phyloP scores from a whole-genome alignment of 2,113 vertebrate species.

The Ptyas mucosa region DNA sequence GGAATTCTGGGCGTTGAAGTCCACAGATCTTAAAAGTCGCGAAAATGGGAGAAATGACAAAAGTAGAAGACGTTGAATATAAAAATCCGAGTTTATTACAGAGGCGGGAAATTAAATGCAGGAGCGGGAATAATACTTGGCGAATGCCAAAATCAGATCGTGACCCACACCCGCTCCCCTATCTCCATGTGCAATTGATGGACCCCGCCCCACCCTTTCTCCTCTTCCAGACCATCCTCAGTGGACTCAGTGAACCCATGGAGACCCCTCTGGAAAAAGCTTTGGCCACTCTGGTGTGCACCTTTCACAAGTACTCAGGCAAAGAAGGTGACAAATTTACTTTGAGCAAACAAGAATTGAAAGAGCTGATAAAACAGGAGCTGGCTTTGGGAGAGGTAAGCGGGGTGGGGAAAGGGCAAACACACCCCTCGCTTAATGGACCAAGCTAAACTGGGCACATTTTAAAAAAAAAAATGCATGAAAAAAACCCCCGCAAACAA shows the following conservation, averaged over 20 bases:
- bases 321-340: constrained; percentile 84
- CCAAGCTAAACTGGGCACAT: neutral
- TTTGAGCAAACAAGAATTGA: constrained; percentile 77
- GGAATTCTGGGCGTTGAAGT: too few relatives aligned
- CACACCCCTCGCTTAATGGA: neutral
- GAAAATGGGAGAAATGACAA: neutral
- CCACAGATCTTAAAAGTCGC: neutral
- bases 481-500: neutral
- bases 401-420: constrained; percentile 44
- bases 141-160: neutral
- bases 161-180: neutral
- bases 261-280: constrained; percentile 62
- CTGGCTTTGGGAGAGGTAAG: constrained; percentile 63
- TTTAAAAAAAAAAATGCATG: neutral
- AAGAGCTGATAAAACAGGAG: constrained; percentile 76
- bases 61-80: neutral
- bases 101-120: neutral
- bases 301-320: constrained; percentile 85
- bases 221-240: neutral
- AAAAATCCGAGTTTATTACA: neutral
- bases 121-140: neutral
- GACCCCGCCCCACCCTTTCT: neutral
- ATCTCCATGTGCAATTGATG: neutral
- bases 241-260: neutral
- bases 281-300: constrained; percentile 81